These are phyloP conservation scores for Hydractinia symbiolongicarpus DNA, from an alignment of 30 jellyfish, hydroid and myxozoan species.

Conservation along the genomic window DNA sequence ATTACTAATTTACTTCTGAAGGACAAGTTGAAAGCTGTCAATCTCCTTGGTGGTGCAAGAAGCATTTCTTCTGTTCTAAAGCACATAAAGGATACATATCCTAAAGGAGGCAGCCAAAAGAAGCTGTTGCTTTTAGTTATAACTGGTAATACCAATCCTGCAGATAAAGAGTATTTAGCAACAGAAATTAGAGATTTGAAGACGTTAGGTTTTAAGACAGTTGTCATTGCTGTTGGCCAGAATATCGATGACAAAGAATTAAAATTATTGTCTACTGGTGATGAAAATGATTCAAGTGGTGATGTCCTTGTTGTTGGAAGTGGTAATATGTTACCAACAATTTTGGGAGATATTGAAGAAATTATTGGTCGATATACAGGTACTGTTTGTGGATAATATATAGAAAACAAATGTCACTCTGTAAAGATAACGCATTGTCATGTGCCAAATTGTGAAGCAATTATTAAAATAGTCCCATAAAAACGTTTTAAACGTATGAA, in stretches of 20 bases:
- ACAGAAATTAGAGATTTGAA: neutral
- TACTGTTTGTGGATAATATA: too few relatives aligned
- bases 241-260: conserved; percentile 13
- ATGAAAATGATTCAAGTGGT: neutral
- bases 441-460: too few relatives aligned
- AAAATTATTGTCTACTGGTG: conserved; percentile 22
- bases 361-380: neutral
- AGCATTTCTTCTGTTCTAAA: conserved; percentile 1
- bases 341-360: neutral
- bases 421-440: too few relatives aligned
- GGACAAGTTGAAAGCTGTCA: neutral
- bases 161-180: neutral
- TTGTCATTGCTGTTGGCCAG: conserved; percentile 45
- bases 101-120: neutral
- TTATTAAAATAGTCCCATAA: too few relatives aligned
- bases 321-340: neutral
- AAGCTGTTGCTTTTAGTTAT: neutral
- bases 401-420: too few relatives aligned
- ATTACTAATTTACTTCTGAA: neutral
- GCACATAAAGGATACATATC: neutral
- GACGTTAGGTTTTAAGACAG: conserved; percentile 37
- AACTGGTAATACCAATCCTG: neutral
- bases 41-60: conserved; percentile 22
- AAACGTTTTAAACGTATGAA: too few relatives aligned
- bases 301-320: neutral